Evolutionary conservation across 2,113 vertebrate species (phyloP).

Genomic region (Nyctereutes procyonoides): DNA sequence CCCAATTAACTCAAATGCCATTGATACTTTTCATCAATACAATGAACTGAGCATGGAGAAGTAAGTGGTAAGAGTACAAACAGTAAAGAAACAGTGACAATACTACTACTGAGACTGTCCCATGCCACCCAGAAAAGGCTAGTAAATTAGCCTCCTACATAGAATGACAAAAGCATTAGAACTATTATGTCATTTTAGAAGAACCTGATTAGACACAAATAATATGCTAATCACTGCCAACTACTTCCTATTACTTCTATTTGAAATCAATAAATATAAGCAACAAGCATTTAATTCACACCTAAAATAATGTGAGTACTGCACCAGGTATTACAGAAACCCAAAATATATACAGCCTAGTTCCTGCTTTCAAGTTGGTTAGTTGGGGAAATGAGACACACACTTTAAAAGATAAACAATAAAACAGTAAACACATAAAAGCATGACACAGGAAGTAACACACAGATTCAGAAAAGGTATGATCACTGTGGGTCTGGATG

Average conservation of each 20-base stretch:
- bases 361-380: neutral
- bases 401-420: conserved; percentile 25
- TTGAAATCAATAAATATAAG: conserved; percentile 46
- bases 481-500: neutral
- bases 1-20: conserved; percentile 43
- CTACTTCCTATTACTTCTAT: conserved; percentile 36
- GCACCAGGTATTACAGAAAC: neutral
- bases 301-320: neutral
- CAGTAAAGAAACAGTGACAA: neutral
- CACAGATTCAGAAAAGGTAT: neutral
- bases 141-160: conserved; percentile 6
- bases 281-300: conserved; percentile 46
- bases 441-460: neutral
- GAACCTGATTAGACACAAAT: neutral
- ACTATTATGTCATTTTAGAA: neutral
- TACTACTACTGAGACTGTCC: neutral
- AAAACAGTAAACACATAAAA: neutral
- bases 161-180: conserved; percentile 37
- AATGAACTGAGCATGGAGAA: neutral
- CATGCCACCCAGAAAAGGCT: neutral
- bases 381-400: conserved; percentile 11
- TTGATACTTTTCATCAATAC: neutral
- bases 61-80: neutral
- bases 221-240: neutral
- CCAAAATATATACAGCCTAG: neutral